Evolutionary conservation across 2,113 vertebrate genomes (phyloP), one percentile per base, ranked within the genome.

Genomic region (Pseudopipra pipra): DNA sequence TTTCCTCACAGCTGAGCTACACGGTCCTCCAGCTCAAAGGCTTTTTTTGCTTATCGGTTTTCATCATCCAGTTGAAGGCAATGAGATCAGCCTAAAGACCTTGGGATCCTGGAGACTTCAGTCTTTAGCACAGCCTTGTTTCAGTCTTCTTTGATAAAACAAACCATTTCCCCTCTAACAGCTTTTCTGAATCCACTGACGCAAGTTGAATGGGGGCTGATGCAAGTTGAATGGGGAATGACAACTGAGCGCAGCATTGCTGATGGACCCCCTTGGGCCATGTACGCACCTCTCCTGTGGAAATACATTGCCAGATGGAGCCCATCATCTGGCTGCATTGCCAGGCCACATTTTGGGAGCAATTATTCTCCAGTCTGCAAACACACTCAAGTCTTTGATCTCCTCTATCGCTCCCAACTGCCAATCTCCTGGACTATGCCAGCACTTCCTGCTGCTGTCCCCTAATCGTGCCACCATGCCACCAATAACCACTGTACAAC

Each of bases 361-460:
- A 14, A 68, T 91, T 91, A 65, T 68, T 91, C 77, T 87, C 65
- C 58, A 44, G 71, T 54, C 62, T 82, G 81, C 81, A 94, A 95
- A 87, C 2, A 20, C 84, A 43, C 35, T 52, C 37, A 79, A 87
- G 66, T n/a, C 89, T 94, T 96, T 97, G 91, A 94, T 95, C 94
- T 96, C 73, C 51, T 76, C 70, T 5, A 9, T 9, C 2, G 0
- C 37, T 94, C 66, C 58, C 84, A 93, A 79, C 41, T 58, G 84
- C 65, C 85, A 85, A 39, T 11, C 87, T 95, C 66, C 51, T 27
- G 85, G 66, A 75, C 56, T 70, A 55, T 39, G 28, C 39, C 70
- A 87, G 66, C 6, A 49, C 61, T 96, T 94, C 77, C 91, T 85
- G 89, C 84, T 79, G 61, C 87, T 85, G 11, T 15, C 58, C 66